Evolutionary conservation across 2,797 vertebrate genomes (phyloP).

Genomic region (Toxotes lorentzi): DNA sequence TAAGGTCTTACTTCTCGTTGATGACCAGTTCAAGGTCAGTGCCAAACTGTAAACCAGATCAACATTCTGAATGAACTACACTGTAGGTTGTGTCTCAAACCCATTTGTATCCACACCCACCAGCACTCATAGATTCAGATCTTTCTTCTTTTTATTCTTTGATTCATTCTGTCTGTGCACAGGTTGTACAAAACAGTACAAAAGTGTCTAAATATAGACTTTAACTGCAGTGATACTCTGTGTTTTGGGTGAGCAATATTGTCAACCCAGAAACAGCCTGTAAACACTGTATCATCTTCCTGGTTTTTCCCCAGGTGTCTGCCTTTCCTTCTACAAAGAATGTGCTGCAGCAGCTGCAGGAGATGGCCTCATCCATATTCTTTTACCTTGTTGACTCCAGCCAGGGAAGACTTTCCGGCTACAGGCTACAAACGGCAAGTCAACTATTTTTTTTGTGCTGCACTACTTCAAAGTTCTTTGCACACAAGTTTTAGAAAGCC

Average conservation of each 20-base stretch:
- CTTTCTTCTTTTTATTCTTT: background rate
- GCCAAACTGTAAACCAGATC: constrained; percentile 1
- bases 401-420: constrained; percentile 92
- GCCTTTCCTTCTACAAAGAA: constrained; percentile 96
- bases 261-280: accelerated
- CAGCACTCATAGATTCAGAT: background rate
- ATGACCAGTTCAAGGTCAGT: constrained; percentile 94
- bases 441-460: background rate
- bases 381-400: constrained; percentile 93
- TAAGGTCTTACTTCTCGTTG: constrained; percentile 94
- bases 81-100: background rate
- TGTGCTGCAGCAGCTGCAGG: constrained; percentile 93
- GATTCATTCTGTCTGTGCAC: background rate
- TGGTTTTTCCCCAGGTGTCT: constrained; percentile 87
- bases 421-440: constrained; percentile 91
- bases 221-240: background rate
- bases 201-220: background rate
- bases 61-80: background rate
- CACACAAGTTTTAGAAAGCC: background rate
- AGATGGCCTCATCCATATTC: constrained; percentile 92
- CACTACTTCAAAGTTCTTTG: background rate
- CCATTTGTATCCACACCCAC: background rate
- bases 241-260: background rate
- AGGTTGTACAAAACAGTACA: background rate
- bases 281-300: background rate